A percentile compares a stretch with the other conserved stretches of the same genome.
Conservation (phyloP, 1,140 invertebrate genomes). For the Parasteatoda tepidariorum region DNA sequence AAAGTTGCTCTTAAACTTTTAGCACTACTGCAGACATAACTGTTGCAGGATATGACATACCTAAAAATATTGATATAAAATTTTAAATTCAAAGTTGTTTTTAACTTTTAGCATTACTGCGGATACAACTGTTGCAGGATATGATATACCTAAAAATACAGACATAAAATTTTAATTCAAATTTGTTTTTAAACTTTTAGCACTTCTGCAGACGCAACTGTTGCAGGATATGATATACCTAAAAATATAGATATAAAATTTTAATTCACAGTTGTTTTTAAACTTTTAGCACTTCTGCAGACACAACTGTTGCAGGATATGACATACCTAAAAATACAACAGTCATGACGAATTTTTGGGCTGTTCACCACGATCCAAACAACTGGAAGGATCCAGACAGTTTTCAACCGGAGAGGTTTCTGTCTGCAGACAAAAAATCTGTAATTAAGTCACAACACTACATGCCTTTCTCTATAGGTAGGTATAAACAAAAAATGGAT, state of each 20-base stretch:
- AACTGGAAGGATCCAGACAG: constrained; percentile 78
- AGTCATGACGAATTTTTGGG: constrained; percentile 77
- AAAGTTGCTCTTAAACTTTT: not conserved
- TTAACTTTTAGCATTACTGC: constrained; percentile 1
- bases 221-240: no score
- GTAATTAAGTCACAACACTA: constrained; percentile 61
- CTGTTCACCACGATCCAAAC: constrained; percentile 76
- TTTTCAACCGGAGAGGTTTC: constrained; percentile 78
- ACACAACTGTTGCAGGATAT: constrained; percentile 37
- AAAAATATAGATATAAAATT: no score
- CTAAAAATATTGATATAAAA: no score
- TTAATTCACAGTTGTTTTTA: no score
- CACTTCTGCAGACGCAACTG: no score
- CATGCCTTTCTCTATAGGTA: constrained; percentile 66
- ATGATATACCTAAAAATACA: no score
- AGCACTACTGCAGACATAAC: constrained; percentile 11
- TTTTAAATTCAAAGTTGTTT: no score
- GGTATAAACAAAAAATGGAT: no score
- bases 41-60: constrained; percentile 54
- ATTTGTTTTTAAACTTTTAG: constrained; percentile 4
- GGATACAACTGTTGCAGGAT: no score
- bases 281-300: not conserved
- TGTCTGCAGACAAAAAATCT: constrained; percentile 64
- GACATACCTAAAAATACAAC: constrained; percentile 65
- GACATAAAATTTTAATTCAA: no score